Percentiles rank a stretch among this genome's conserved stretches.
phyloP scores from a whole-genome alignment of 2,797 vertebrate genomes.

The Oceanodroma leucorhoa region DNA sequence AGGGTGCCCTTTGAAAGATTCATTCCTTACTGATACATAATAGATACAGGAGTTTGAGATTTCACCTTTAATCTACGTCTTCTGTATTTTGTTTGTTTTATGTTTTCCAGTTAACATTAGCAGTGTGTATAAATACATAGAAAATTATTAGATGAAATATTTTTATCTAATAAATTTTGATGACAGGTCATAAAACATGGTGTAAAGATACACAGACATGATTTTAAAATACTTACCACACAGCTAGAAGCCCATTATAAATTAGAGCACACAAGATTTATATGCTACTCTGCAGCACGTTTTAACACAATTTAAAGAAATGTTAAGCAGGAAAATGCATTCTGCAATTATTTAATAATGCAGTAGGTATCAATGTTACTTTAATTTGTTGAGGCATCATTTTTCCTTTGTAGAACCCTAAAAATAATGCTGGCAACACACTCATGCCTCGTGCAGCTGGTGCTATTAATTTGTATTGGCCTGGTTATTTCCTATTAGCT shows the following conservation, averaged over 20 bases:
- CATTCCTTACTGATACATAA: neutral
- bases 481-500: neutral
- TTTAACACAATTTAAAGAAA: constrained; percentile 17
- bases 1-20: neutral
- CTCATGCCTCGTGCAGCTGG: neutral
- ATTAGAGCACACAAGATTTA: constrained; percentile 18
- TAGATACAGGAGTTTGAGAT: neutral
- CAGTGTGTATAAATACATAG: neutral
- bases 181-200: constrained; percentile 15
- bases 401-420: neutral
- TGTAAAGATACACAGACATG: constrained; percentile 13
- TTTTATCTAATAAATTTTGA: constrained; percentile 29
- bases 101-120: neutral
- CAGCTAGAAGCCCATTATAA: constrained; percentile 18
- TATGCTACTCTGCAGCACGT: neutral
- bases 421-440: neutral
- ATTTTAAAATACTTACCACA: neutral
- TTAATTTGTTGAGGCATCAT: neutral
- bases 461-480: neutral
- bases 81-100: neutral
- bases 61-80: constrained; percentile 3
- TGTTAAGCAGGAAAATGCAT: neutral
- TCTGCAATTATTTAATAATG: constrained; percentile 33
- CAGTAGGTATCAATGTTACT: neutral
- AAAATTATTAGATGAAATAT: neutral